Conservation (phyloP, 2,113 vertebrate species). For the Lagopus leucura region DNA sequence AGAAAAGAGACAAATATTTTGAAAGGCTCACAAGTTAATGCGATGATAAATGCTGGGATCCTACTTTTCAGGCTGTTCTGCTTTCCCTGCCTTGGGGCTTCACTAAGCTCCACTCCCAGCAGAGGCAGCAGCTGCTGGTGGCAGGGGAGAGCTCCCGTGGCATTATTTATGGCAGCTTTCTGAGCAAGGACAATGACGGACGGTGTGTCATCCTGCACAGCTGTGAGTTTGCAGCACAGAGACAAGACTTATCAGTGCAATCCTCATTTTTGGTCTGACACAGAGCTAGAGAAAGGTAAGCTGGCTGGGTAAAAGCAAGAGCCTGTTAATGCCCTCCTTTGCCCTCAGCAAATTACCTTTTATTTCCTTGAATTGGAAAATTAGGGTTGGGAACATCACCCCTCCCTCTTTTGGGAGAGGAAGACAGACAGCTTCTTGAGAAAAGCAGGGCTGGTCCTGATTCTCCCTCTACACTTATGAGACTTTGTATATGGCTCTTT, state of each 20-base stretch:
- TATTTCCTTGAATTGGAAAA: neutral
- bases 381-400: neutral
- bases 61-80: conserved; percentile 38
- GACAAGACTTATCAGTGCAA: neutral
- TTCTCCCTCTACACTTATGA: neutral
- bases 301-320: conserved; percentile 12
- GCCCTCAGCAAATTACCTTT: neutral
- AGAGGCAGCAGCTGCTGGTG: conserved; percentile 63
- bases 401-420: neutral
- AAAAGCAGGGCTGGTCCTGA: neutral
- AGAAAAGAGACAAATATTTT: conserved; percentile 46
- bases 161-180: conserved; percentile 76
- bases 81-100: conserved; percentile 40
- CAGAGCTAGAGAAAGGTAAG: conserved; percentile 23
- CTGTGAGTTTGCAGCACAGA: conserved; percentile 48
- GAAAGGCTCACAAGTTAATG: conserved; percentile 8
- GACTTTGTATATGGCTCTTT: neutral
- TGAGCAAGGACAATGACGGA: conserved; percentile 69
- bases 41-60: conserved; percentile 45
- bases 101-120: conserved; percentile 38
- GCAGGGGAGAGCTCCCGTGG: conserved; percentile 34
- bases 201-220: conserved; percentile 20
- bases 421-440: neutral
- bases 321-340: conserved; percentile 1
- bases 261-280: conserved; percentile 58